Conservation (phyloP, 2,113 vertebrate genomes). For the Manacus vitellinus region DNA sequence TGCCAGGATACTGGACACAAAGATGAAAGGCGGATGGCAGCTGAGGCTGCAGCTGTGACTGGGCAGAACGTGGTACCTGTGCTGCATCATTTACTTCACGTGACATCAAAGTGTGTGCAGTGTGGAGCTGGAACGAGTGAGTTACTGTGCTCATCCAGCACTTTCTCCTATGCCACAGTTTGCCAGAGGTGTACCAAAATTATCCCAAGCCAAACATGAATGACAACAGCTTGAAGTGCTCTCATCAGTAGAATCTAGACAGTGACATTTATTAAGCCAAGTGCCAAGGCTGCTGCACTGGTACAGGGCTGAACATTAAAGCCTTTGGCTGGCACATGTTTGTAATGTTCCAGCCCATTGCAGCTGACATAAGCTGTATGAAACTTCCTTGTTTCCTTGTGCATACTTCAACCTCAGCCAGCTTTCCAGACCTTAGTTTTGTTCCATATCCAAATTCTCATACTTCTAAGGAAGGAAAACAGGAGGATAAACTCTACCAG, state of each 20-base stretch:
- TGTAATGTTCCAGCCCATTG: background rate
- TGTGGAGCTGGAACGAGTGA: background rate
- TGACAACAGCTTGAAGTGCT: background rate
- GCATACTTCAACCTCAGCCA: background rate
- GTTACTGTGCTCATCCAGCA: background rate
- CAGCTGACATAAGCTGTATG: background rate
- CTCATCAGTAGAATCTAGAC: background rate
- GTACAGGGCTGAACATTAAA: background rate
- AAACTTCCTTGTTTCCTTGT: background rate
- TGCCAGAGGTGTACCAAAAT: background rate
- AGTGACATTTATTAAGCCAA: background rate
- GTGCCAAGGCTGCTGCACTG: background rate
- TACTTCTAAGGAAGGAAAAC: background rate
- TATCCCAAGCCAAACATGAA: background rate
- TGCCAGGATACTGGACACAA: background rate
- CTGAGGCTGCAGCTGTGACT: background rate
- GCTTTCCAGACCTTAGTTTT: background rate
- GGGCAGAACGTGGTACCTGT: background rate
- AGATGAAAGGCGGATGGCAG: background rate
- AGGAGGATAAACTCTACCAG: background rate
- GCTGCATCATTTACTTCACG: background rate
- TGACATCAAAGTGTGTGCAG: background rate
- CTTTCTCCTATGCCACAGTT: background rate
- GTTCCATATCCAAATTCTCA: background rate
- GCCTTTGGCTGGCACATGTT: background rate